phyloP scores from a whole-genome alignment of 2,888 invertebrate genomes.

The Erebia palarica region DNA sequence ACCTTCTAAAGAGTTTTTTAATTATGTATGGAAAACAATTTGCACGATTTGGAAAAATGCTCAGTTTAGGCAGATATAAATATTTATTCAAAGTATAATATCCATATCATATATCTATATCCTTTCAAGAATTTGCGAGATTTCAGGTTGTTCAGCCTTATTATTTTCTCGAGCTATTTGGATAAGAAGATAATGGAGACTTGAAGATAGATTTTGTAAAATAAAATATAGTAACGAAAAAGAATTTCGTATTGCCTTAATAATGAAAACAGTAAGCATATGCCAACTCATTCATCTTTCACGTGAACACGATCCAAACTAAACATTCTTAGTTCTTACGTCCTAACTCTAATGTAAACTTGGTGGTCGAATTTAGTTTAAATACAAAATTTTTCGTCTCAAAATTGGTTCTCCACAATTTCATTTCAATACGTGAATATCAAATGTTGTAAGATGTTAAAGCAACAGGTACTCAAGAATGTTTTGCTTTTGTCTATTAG shows the following conservation, averaged over 20 bases:
- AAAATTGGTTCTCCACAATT: conserved; percentile 5
- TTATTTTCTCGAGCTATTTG: background rate
- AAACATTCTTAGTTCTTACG: background rate
- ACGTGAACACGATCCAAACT: background rate
- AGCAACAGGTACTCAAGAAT: conserved; percentile 38
- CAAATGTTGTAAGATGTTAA: conserved; percentile 10
- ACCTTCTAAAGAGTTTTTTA: too few relatives aligned
- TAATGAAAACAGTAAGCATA: conserved; percentile 28
- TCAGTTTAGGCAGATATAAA: too few relatives aligned
- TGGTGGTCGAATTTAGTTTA: background rate
- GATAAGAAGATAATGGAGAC: background rate
- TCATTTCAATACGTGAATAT: background rate
- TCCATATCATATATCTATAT: too few relatives aligned
- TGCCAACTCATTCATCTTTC: conserved; percentile 8
- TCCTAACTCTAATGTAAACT: background rate
- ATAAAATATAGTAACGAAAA: background rate
- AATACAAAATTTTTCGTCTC: background rate
- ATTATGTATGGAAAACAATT: too few relatives aligned
- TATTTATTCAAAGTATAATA: too few relatives aligned
- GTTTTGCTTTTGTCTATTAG: conserved; percentile 30
- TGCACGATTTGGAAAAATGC: too few relatives aligned
- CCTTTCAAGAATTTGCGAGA: too few relatives aligned
- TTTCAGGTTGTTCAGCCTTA: background rate
- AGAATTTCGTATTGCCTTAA: conserved; percentile 16
- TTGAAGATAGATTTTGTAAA: background rate